A percentile compares a stretch with the other conserved stretches of the same genome.
Conservation (phyloP, 2,113 vertebrate genomes). For the Agapornis roseicollis region DNA sequence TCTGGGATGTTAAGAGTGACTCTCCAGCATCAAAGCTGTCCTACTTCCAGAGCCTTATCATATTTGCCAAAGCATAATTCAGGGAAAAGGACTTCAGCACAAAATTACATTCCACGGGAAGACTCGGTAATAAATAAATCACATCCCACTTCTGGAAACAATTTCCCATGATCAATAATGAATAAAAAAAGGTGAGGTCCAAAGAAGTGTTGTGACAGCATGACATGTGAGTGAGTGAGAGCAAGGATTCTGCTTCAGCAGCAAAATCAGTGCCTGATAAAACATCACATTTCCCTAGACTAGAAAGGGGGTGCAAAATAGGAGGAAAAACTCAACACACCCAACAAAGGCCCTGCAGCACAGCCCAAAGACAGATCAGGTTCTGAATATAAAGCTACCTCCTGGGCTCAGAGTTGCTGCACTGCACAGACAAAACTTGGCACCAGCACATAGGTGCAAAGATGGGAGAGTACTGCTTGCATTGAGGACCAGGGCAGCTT, state of each 20-base stretch:
- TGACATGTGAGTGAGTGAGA: neutral
- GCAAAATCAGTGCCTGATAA: constrained; percentile 14
- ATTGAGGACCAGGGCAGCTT: neutral
- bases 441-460: neutral
- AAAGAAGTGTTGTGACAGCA: constrained; percentile 23
- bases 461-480: neutral
- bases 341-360: neutral
- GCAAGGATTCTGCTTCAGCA: neutral
- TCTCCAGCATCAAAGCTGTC: constrained; percentile 59
- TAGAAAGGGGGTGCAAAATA: neutral
- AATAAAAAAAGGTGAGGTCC: constrained; percentile 44
- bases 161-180: constrained; percentile 65
- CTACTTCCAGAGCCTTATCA: constrained; percentile 19
- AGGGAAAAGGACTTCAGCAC: neutral
- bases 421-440: neutral
- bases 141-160: constrained; percentile 38
- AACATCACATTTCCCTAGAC: neutral
- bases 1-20: constrained; percentile 13
- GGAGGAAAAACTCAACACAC: neutral
- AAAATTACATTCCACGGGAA: neutral
- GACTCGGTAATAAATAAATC: constrained; percentile 52
- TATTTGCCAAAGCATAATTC: constrained; percentile 1
- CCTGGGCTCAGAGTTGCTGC: neutral
- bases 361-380: neutral
- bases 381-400: neutral